These are phyloP conservation scores for Drosophila neocordata DNA, from an alignment of 1,140 invertebrate species.

Conservation along the genomic window DNA sequence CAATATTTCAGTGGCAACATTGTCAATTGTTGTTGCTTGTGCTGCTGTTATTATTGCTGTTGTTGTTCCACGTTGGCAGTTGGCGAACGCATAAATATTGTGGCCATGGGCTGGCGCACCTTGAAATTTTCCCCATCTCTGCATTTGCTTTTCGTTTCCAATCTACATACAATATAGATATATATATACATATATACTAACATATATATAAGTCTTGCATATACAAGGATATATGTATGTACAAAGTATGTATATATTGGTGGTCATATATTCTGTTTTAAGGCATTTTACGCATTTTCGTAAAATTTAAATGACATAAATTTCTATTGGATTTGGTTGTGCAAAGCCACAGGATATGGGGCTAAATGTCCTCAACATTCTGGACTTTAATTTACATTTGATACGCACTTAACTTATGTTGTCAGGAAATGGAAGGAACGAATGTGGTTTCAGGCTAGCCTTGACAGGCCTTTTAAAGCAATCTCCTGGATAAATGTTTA, in stretches of 20 bases:
- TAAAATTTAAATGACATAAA: conserved; percentile 76
- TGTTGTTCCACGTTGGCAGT: conserved; percentile 44
- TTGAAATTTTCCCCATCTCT: conserved; percentile 42
- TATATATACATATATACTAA: background rate
- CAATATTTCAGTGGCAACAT: conserved; percentile 69
- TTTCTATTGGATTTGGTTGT: conserved; percentile 69
- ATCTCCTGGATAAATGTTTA: background rate
- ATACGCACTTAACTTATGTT: conserved; percentile 11
- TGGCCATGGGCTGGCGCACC: conserved; percentile 56
- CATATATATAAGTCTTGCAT: too few relatives aligned
- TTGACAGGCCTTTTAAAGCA: background rate
- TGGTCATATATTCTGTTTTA: conserved; percentile 73
- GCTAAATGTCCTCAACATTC: conserved; percentile 31
- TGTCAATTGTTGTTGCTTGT: conserved; percentile 49
- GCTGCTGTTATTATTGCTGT: conserved; percentile 25
- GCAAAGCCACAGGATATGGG: conserved; percentile 25
- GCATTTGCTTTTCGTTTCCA: conserved; percentile 6
- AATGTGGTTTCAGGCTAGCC: background rate
- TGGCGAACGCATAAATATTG: conserved; percentile 74
- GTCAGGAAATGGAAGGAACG: background rate
- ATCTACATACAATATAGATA: background rate
- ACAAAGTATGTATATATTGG: conserved; percentile 44
- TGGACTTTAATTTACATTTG: conserved; percentile 51
- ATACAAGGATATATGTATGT: background rate
- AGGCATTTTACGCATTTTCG: conserved; percentile 72